Base-by-base conservation (phyloP, 1,140 invertebrate species). In the Brachionus rubens region DNA sequence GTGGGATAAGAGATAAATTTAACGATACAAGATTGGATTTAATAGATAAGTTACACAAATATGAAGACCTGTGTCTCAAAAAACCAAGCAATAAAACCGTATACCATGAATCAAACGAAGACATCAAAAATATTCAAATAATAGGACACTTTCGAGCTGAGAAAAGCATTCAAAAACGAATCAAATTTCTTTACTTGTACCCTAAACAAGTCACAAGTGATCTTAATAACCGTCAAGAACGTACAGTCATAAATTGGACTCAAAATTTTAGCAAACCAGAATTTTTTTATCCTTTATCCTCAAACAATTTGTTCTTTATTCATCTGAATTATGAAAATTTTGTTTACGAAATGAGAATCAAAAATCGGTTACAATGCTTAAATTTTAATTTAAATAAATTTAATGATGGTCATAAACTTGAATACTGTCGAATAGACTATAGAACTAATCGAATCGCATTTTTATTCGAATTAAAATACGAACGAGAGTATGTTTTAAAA, bases 151-250 rank as follows among this genome's bases (percentile, higher is more conserved):
- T 65, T 43, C 41, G 43, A 65, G 43, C 41, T 65, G 9, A 3
- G 19, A 36, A 24, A 4, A 1, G n/a, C 2, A 43, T 65, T 16
- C 19, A 19, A 24, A 43, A 65, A n/a, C 33, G 59, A 65, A 24
- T 65, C n/a, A 65, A 65, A 28, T 65, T 43, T 65, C 19, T 65
- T 24, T 19, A 43, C 9, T 43, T 65, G 24, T 65, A 43, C 26
- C 36, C 59, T 24, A 43, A 43, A 43, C 9, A 41, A 12, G 24
- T 24, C 3, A 5, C 10, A 26, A 43, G 9, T 28, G 43, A 43
- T 26, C 12, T 9, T 43, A 41, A 12, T 1, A 19, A 43, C 43
- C 2, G 30, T 3, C 9, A 19, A 2, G 59, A 65, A 65, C 10
- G 21, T 5, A 65, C 40, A 16, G 3, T 21, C 5, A n/a, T 65